Evolutionary conservation across 2,888 invertebrate species (phyloP), one percentile per base, ranked within the genome.

Genomic region (Epirrita christyi): DNA sequence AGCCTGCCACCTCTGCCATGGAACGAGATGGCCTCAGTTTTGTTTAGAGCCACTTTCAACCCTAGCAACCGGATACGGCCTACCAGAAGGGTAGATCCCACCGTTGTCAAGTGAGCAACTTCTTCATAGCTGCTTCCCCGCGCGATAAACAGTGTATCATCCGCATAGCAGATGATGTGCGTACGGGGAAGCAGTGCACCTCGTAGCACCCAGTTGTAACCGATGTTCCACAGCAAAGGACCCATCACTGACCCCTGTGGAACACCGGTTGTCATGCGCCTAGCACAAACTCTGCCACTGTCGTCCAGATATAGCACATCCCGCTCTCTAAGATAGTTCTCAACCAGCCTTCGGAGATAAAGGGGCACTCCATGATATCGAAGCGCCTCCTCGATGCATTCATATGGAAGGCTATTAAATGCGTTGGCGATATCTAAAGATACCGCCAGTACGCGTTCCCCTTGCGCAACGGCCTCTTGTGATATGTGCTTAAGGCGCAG

Each of bases 321-420:
- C 0, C 32, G 32, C 40, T 36, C 1, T 1, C 21, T 21, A 2
- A 21, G 4, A 4, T 21, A 21, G 4, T 21, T 4, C 21, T 4
- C 21, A 2, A 21, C 21, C 21, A 21, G 21, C 2, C 21, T 2
- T 3, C 21, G 21, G 2, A 21, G 21, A 21, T 21, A 21, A 21
- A 21, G 7, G 0, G 72, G 69, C 27, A 72, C 59, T 0, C 47
- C 6, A 29, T 68, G 68, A n/a, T 56, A 59, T 0, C 28, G 7
- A 0, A 76, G 58, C 0, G 67, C 68, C 44, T 62, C 63, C 50
- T n/a, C 27, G 1, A 76, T 70, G 3, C 54, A 40, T 0, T n/a
- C 10, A 58, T 64, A 68, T 34, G 71, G 71, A 5, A 73, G 41
- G n/a, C 60, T 45, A 14, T 71, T 70, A 11, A 71, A 73, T 0